Base-by-base conservation (phyloP, 2,797 vertebrate genomes). In the Galaxias olidus region DNA sequence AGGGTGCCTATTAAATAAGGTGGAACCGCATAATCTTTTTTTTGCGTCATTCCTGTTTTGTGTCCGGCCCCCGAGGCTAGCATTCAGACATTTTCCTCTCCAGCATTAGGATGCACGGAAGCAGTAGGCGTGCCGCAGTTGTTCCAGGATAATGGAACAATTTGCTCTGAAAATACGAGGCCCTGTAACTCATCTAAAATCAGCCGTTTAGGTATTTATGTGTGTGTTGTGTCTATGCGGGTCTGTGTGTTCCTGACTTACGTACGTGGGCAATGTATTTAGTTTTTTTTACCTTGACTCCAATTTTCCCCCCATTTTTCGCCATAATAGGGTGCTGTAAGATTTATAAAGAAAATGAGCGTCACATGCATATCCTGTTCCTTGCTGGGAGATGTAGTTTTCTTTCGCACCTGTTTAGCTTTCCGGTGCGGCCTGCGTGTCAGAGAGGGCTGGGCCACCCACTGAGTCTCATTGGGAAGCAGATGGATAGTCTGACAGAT, bases 161-260 rank as follows among this genome's bases (percentile, higher is more conserved):
- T 87, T 84, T 75, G 68, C 77, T 78, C 79, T 74, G 83, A 73
- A 84, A 85, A 90, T 86, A 81, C 69, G 68, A 47, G 69, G 52
- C 62, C 70, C 0, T 52, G n/a, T 63, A 59, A 61, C 65, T 76
- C 66, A 69, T 40, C 66, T 69, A 79, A 79, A 55, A 73, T 69
- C 72, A 68, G 69, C 64, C 64, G 73, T 78, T 15, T 41, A 9
- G 11, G 54, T 78, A 17, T 42, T 11, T 44, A 52, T 64, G 15
- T 59, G 14, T 57, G 9, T 14, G 47, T 56, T 52, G 66, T 57
- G 62, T 71, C 72, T 69, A 60, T 53, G 45, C 54, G 59, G 58
- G 60, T 55, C 61, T 50, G 50, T 60, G 49, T 74, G 46, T 30
- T 30, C 30, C 3, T 30, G 30, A 30, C 3, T 30, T 30, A n/a